Base-by-base conservation (phyloP, 2,113 vertebrate genomes). In the Tylochromis polylepis region DNA sequence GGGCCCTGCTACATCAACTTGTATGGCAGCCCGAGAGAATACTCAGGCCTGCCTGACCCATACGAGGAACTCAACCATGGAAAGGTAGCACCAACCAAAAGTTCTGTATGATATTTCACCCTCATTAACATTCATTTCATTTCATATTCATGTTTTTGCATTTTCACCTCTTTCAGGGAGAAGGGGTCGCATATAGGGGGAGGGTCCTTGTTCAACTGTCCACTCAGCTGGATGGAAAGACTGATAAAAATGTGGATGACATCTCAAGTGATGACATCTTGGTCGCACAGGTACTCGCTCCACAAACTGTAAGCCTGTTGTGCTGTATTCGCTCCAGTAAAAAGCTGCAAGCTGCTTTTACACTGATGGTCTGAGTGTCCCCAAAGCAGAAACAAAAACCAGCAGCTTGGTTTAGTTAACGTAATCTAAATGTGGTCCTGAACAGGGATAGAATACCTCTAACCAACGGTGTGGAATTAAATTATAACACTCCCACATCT, bases 1-100 rank as follows among this genome's bases (percentile, higher is more conserved):
- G 99, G 99, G 2, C 99, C 98, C 43, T 98, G 97, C 92, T 99
- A 98, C 58, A 56, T 99, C 85, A 99, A 99, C 89, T 95, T 99
- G 11, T 99, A 99, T 0, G 99, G 99, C 65, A 99, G 99, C 87
- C 98, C 97, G 43, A 97, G 99, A 94, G 99, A 99, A 92, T 99
- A 97, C 87, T 97, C 96, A 1, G 97, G 97, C 79, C 97, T 99
- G 75, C 96, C 97, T 36, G 98, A 99, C 88, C 97, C 97, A 3
- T 99, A 98, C 2, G 98, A 99, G 24, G 97, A 99, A 2, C 95
- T 99, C 78, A 99, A 99, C 91, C 93, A 93, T 22, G 98, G 99
- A 92, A 99, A 98, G 97, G 99, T 98, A 85, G 83, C 67, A 15
- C 24, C 22, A 7, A 9, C 9, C 8, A 10, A 77, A 2, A 56